These are phyloP conservation scores for Chaetodon trifascialis DNA, from an alignment of 2,113 vertebrate species.

Conservation along the genomic window DNA sequence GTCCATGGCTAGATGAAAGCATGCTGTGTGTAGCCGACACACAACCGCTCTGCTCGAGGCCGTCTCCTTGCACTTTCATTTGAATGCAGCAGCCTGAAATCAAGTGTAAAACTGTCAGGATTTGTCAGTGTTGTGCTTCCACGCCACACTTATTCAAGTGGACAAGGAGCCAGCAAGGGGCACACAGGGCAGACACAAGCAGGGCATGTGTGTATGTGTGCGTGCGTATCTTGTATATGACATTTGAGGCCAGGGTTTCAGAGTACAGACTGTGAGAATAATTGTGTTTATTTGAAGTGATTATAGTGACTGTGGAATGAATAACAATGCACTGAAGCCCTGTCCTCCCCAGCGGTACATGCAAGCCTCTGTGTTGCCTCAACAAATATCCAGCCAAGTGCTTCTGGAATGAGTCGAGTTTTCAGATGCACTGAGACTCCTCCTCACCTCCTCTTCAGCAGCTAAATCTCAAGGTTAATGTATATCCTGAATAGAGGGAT, in stretches of 20 bases:
- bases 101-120: constrained; percentile 78
- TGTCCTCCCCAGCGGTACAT: not conserved
- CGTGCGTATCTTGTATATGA: constrained; percentile 29
- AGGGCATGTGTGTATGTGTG: constrained; percentile 8
- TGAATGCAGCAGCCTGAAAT: constrained; percentile 74
- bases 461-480: not conserved
- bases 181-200: constrained; percentile 50
- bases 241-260: constrained; percentile 57
- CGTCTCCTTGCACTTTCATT: constrained; percentile 54
- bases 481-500: not conserved
- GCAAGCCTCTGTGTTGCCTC: not conserved
- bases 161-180: constrained; percentile 72
- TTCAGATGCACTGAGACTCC: not conserved
- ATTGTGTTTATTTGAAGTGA: constrained; percentile 72
- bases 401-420: constrained; percentile 16
- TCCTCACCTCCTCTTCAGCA: constrained; percentile 1
- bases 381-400: constrained; percentile 18
- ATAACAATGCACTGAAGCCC: constrained; percentile 55
- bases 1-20: constrained; percentile 45
- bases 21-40: constrained; percentile 27
- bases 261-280: constrained; percentile 53
- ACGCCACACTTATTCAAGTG: constrained; percentile 63
- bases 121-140: constrained; percentile 69
- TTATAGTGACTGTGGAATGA: constrained; percentile 58
- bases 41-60: constrained; percentile 51